Base-by-base conservation (phyloP, 2,113 vertebrate species). In the Oxyura jamaicensis region DNA sequence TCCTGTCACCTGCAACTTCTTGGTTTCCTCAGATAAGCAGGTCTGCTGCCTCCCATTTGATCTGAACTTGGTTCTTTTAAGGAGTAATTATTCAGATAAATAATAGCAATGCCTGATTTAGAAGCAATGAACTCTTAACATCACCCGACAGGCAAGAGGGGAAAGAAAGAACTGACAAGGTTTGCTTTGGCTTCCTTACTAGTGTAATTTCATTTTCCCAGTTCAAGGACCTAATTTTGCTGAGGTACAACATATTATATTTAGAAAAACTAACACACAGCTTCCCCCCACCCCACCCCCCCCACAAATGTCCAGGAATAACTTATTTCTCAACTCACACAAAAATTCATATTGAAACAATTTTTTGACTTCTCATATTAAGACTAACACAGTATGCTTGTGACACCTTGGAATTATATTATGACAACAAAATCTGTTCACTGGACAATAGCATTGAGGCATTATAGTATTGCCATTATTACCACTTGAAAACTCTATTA, bases 91-190 rank as follows among this genome's bases (percentile, higher is more conserved):
- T 94, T 80, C 96, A 94, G 97, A 95, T 80, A 94, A 97, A 95
- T 80, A 94, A 97, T 97, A 96, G 91, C 97, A 97, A 95, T 94
- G 96, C 97, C 97, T 97, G 86, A 95, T 95, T 93, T 88, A 94
- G 66, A 90, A 96, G 96, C 86, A 96, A 98, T 98, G 97, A 98
- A 98, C 98, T 98, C 98, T 98, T 98, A 98, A 98, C 97, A 98
- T 98, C 98, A 98, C 98, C 50, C 12, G 4, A 25, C 50, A 26
- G 50, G 50, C 50, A 52, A 25, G 50, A 52, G 12, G 22, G 50
- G 50, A 25, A 25, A 26, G 22, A 50, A 52, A 52, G 23, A 52
- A 52, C 50, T 52, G 96, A 98, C 97, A 91, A 95, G 95, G 94
- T 94, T 98, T 97, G 97, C 97, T 98, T 97, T 95, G 88, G 86